Evolutionary conservation across 2,888 invertebrate genomes (phyloP).

Genomic region (Tipula helvola): DNA sequence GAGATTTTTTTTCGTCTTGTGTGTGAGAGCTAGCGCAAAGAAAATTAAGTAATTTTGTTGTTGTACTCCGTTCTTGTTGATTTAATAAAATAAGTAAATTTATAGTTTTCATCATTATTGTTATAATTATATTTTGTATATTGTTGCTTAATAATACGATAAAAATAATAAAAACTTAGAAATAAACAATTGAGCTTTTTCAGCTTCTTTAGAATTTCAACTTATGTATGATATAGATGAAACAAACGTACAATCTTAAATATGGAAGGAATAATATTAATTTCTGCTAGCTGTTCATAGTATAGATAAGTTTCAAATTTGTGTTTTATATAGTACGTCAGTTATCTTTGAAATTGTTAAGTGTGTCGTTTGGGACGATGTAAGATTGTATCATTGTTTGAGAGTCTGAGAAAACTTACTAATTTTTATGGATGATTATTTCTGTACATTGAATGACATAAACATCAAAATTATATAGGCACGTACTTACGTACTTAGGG

Average conservation of each 20-base stretch:
- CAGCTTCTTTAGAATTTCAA: no score
- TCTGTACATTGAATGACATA: background rate
- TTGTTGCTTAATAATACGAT: background rate
- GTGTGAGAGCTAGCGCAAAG: background rate
- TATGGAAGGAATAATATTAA: background rate
- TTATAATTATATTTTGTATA: background rate
- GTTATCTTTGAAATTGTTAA: background rate
- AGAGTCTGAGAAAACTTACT: background rate
- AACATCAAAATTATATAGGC: background rate
- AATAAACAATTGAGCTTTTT: background rate
- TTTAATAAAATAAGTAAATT: slow-evolving; percentile 4
- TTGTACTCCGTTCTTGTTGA: background rate
- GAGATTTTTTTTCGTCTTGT: background rate
- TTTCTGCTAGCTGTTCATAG: background rate
- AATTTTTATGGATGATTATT: background rate
- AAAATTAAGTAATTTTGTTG: background rate
- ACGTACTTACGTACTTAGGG: background rate
- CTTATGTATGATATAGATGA: no score
- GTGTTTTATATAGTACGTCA: background rate
- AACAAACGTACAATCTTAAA: background rate
- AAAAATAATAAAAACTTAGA: background rate
- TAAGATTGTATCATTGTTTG: background rate
- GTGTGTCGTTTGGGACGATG: background rate
- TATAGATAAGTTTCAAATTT: background rate
- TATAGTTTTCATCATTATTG: background rate